Base-by-base conservation (phyloP, 2,797 vertebrate species). In the Acanthis flammea region DNA sequence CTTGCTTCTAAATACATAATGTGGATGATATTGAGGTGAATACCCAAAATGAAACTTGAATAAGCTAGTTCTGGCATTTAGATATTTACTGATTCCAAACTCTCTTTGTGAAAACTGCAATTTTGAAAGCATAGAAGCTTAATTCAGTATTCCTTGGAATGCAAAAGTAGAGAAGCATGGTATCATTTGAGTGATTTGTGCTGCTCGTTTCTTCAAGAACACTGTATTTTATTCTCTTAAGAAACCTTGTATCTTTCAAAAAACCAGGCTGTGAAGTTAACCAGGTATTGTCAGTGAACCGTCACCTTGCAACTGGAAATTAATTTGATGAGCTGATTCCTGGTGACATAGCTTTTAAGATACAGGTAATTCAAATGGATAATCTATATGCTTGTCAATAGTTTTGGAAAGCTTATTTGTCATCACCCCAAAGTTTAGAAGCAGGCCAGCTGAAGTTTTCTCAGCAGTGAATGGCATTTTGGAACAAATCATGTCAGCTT, bases 51-150 rank as follows among this genome's bases (percentile, higher is more conserved):
- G 73, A 88, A 91, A 70, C 50, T 60, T 91, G 93, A 96, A 93
- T 85, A 92, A 86, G 57, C 30, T 87, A 51, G 71, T 85, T 95
- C 71, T 80, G 54, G 50, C 75, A 86, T 89, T 93, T 91, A 89
- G 80, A 77, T 97, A 95, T 95, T 94, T 95, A 92, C 88, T 91
- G 80, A 94, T 94, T 94, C 86, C 61, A 62, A 76, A 74, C 75
- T 41, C 30, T 70, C 92, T 89, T 92, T 89, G 80, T 85, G 70
- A 90, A 95, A 96, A 96, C 93, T 91, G 76, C 62, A 81, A 86
- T 89, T 94, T 80, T 81, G 76, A 78, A 50, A 78, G 27, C 60
- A 85, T n/a, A 87, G 89, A 82, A 86, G 45, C 23, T 86, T 92
- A 95, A 95, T 93, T 95, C 70, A 80, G 39, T 92, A 94, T 85